phyloP scores from a whole-genome alignment of 2,797 vertebrate genomes.

The Protosalanx chinensis region DNA sequence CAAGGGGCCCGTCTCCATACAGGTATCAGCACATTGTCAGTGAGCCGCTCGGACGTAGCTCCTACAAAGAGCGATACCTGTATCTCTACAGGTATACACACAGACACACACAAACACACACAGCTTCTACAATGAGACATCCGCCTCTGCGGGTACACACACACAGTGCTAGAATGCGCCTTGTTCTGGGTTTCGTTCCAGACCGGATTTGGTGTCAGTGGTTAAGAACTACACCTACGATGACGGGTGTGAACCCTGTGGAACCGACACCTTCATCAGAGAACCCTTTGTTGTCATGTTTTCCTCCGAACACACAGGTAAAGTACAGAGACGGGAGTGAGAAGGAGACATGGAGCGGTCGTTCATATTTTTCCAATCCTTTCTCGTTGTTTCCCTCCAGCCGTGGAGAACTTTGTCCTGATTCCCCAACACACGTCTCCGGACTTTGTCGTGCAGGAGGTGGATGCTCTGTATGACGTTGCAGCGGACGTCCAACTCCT shows the following conservation, averaged over 20 bases:
- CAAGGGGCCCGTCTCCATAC: constrained; percentile 55
- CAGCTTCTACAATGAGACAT: not conserved
- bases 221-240: constrained; percentile 81
- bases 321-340: not conserved
- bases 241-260: constrained; percentile 72
- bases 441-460: constrained; percentile 70
- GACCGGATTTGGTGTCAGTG: constrained; percentile 71
- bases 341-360: not conserved
- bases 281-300: constrained; percentile 87
- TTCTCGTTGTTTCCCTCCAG: constrained; percentile 52
- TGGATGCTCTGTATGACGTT: constrained; percentile 81
- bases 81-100: constrained; percentile 85
- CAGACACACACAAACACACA: not conserved
- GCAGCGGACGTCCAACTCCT: constrained; percentile 74
- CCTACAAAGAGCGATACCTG: constrained; percentile 89
- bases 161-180: not conserved
- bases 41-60: constrained; percentile 78
- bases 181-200: constrained; percentile 43
- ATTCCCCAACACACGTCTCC: constrained; percentile 88
- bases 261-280: constrained; percentile 78
- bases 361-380: not conserved
- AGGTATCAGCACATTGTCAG: constrained; percentile 75
- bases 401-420: constrained; percentile 70
- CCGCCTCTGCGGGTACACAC: not conserved
- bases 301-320: constrained; percentile 68